Base-by-base conservation (phyloP, 2,888 invertebrate species). In the Trissolcus japonicus region DNA sequence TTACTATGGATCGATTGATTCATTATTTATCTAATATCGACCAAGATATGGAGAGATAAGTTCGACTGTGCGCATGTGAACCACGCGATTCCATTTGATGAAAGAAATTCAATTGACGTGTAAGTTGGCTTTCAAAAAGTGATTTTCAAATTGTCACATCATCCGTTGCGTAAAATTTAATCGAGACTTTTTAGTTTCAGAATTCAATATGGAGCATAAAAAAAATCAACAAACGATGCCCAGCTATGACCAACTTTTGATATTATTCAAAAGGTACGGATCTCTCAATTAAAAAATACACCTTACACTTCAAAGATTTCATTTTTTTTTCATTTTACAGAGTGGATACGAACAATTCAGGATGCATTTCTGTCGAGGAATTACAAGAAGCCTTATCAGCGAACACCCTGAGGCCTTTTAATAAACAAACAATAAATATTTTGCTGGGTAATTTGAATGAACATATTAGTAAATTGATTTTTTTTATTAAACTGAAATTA, bases 331-430 rank as follows among this genome's bases (percentile, higher is more conserved):
- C 40, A 55, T 16, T 13, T 13, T n/a, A n/a, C 40, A 67, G 67
- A 4, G 59, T 67, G 1, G 67, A 67, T 29, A 40, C 51, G 4
- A 59, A 67, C 25, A 6, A 54, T 29, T 67, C 67, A n/a, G 67
- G 67, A 7, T 19, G 59, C 41, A 67, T 67, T 43, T 59, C 67
- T 6, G 11, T 67, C 4, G 59, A 67, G n/a, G 67, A 67, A 51
- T 54, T 67, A 43, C 67, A 67, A 19, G 16, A 53, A 14, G 67
- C 59, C 4, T 35, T 67, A 14, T 67, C 67, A 0, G 14, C 6
- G 2, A 59, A 67, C 7, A 67, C 67, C 1, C 4, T 35, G 3
- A 51, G 67, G 16, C 67, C 59, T 43, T 67, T 67, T 13, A 67
- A 67, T 67, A 43, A 14, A 17, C 43, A 46, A 16, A 14, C 53